Evolutionary conservation across 2,888 invertebrate species (phyloP).

Genomic region (Cataglyphis rosenhaueri): DNA sequence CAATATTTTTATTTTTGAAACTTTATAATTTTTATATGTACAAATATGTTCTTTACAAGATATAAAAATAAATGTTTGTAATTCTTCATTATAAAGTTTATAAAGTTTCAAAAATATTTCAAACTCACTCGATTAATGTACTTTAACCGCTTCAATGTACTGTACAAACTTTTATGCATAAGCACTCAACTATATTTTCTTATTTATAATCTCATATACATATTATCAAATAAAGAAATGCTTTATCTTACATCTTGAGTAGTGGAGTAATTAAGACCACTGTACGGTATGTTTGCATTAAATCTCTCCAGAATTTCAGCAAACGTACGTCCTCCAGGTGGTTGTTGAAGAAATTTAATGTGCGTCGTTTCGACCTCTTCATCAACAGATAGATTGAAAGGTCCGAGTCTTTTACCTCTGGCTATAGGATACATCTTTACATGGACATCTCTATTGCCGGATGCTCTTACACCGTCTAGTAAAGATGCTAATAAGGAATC

Average conservation of each 20-base stretch:
- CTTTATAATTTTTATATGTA: constrained; percentile 22
- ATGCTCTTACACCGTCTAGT: constrained; percentile 97
- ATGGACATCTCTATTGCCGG: constrained; percentile 98
- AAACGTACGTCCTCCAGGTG: constrained; percentile 89
- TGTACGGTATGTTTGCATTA: constrained; percentile 99
- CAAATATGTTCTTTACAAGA: neutral
- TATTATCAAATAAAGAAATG: constrained; percentile 36
- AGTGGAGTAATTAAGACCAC: constrained; percentile 97
- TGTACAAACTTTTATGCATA: constrained; percentile 47
- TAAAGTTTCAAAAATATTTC: constrained; percentile 36
- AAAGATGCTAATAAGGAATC: constrained; percentile 98
- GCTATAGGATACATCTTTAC: constrained; percentile 94
- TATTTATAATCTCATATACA: constrained; percentile 24
- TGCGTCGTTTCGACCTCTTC: constrained; percentile 98
- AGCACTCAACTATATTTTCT: constrained; percentile 23
- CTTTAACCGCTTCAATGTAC: constrained; percentile 73
- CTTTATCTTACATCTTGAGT: constrained; percentile 94
- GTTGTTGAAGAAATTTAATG: constrained; percentile 91
- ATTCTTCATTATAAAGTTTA: neutral
- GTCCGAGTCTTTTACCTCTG: constrained; percentile 95
- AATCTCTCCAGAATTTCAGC: constrained; percentile 96
- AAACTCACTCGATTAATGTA: constrained; percentile 22
- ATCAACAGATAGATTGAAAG: constrained; percentile 95
- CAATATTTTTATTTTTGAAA: constrained; percentile 33
- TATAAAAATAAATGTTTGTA: neutral